These are phyloP conservation scores for Cyphomyrus plagiostoma DNA, from an alignment of 2,113 vertebrate species.

Conservation along the genomic window DNA sequence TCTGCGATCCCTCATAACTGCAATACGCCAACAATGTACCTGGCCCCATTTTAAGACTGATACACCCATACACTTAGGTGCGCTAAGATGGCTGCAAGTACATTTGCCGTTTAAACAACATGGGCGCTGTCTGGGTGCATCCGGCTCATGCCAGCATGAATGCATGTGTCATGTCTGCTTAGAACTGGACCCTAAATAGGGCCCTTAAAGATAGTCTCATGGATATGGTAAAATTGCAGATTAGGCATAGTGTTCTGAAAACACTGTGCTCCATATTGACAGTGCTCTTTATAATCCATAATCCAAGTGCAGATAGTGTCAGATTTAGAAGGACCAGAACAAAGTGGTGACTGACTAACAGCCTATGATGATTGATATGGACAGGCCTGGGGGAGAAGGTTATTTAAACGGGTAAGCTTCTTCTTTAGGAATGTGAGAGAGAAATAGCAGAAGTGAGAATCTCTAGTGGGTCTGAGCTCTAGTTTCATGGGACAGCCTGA, in stretches of 20 bases:
- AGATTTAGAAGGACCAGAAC: not conserved
- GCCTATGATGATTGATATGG: not conserved
- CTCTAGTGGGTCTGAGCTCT: not conserved
- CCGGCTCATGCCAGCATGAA: no score
- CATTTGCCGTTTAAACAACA: no score
- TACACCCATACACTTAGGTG: no score
- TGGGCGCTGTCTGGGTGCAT: no score
- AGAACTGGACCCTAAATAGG: no score
- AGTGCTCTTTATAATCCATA: not conserved
- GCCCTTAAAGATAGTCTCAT: no score
- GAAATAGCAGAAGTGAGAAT: not conserved
- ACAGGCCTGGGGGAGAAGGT: not conserved
- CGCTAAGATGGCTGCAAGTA: no score
- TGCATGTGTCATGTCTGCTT: no score
- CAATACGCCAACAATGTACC: no score
- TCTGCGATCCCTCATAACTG: no score
- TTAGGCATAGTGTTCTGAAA: not conserved
- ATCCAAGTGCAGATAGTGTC: not conserved
- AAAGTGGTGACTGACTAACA: not conserved
- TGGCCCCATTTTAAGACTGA: no score
- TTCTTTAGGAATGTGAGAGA: not conserved
- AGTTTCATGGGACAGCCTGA: not conserved
- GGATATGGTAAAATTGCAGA: not conserved
- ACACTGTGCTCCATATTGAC: not conserved
- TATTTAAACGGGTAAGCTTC: not conserved